Evolutionary conservation across 2,113 vertebrate genomes (phyloP).

Genomic region (Oryzias curvinotus): DNA sequence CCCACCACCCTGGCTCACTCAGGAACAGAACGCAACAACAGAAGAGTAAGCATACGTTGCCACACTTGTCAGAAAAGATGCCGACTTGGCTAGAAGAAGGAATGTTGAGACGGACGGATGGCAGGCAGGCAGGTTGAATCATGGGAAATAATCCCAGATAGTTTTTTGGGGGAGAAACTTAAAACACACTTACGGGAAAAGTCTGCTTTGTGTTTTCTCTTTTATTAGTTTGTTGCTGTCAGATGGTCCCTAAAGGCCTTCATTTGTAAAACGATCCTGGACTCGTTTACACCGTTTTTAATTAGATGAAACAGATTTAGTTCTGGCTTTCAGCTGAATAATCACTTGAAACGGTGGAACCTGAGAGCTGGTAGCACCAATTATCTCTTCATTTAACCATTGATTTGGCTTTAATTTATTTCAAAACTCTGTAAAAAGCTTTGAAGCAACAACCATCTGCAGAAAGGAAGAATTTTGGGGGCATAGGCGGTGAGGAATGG

Average conservation of each 20-base stretch:
- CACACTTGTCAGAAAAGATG: constrained; percentile 34
- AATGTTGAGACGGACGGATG: constrained; percentile 3
- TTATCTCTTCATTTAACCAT: constrained; percentile 40
- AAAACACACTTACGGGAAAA: constrained; percentile 10
- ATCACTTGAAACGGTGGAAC: constrained; percentile 38
- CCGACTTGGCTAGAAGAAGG: constrained; percentile 10
- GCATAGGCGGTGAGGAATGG: constrained; percentile 8
- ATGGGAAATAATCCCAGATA: constrained; percentile 25
- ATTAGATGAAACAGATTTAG: constrained; percentile 34
- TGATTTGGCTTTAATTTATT: constrained; percentile 46
- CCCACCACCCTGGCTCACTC: constrained; percentile 17
- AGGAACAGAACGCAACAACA: constrained; percentile 17
- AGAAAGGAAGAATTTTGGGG: constrained; percentile 20
- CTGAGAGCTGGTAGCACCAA: constrained; percentile 4
- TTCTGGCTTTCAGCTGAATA: constrained; percentile 32
- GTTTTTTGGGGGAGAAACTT: constrained; percentile 17
- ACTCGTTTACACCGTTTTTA: constrained; percentile 29
- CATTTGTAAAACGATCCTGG: constrained; percentile 20
- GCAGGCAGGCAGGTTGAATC: constrained; percentile 50
- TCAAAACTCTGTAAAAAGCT: constrained; percentile 15
- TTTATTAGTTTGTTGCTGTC: constrained; percentile 27
- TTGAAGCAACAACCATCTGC: constrained; percentile 4
- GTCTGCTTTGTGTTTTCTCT: constrained; percentile 9
- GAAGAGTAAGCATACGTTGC: constrained; percentile 49
- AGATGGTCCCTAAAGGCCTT: constrained; percentile 8